Base-by-base conservation (phyloP, 92 coral and sea anemone genomes). In the Nematostella vectensis region DNA sequence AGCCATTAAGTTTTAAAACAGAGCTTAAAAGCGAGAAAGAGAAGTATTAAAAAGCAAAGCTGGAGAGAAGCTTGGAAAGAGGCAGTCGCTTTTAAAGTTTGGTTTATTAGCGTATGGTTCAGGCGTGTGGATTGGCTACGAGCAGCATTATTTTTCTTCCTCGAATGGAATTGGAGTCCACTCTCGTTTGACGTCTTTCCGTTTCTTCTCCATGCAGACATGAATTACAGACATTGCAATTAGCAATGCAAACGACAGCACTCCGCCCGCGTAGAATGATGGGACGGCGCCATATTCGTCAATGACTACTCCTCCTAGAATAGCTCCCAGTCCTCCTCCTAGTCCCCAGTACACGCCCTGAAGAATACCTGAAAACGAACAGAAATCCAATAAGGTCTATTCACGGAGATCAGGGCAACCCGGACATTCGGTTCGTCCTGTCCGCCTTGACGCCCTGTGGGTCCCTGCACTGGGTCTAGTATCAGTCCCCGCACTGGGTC, bases 291-390 rank as follows among this genome's bases (percentile, higher is more conserved):
- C 94, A 31, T 75, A 85, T 29, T 65, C 59, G 27, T 85, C 83
- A 47, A 85, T 85, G 6, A 80, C 56, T 2, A 71, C 80, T 3
- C 94, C 94, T 1, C 94, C 87, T 6, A 84, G 54, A 61, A 84
- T 84, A 31, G 94, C 94, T 25, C 94, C 94, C 63, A 85, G 74
- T 10, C 94, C 94, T 64, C 94, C 94, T 6, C 94, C 94, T 13
- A 85, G 88, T 47, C 94, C 94, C 87, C 87, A 84, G 57, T 84
- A 85, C 16, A 84, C 74, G 17, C 94, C 94, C 55, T 84, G 94
- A n/a, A 84, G 80, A 29, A 84, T 84, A 10, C 87, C 94, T 84
- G 50, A 31, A 58, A 38, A 6, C n/a, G n/a, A n/a, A n/a, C n/a
- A n/a, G n/a, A 33, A 51, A 38, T 30, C n/a, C n/a, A 33, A 18